Evolutionary conservation across 2,113 vertebrate species (phyloP).

Genomic region (Desmodus rotundus): DNA sequence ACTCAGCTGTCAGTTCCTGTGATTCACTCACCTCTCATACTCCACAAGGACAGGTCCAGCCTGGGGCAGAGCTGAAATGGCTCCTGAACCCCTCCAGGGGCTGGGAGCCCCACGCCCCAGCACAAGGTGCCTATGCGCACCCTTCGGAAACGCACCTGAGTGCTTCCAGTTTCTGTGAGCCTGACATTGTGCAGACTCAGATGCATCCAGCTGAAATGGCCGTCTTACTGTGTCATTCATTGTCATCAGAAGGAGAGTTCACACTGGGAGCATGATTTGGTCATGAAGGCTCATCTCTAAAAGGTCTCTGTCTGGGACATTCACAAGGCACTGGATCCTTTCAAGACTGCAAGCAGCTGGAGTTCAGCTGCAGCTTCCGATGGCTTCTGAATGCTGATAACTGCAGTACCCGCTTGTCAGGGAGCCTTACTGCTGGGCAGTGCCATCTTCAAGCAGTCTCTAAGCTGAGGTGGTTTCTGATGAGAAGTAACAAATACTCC

Average conservation of each 20-base stretch:
- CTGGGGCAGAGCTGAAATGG: background rate
- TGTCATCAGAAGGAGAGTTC: background rate
- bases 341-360: background rate
- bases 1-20: no score
- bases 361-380: conserved; percentile 31
- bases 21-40: background rate
- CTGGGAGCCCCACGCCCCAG: no score
- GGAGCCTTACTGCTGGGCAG: background rate
- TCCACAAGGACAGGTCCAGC: background rate
- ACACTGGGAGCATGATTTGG: background rate
- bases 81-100: background rate
- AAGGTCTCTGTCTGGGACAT: background rate
- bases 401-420: background rate
- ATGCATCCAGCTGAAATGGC: background rate
- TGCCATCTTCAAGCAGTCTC: background rate
- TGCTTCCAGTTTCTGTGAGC: background rate
- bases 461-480: background rate
- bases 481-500: background rate
- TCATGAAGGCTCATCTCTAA: background rate
- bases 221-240: background rate
- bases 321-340: background rate
- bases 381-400: conserved; percentile 36
- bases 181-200: background rate
- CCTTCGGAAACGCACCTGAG: fast-evolving
- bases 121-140: fast-evolving